Percentiles rank a stretch among this genome's conserved stretches.
Conservation (phyloP, 2,888 invertebrate species). For the Ectemnius lituratus region DNA sequence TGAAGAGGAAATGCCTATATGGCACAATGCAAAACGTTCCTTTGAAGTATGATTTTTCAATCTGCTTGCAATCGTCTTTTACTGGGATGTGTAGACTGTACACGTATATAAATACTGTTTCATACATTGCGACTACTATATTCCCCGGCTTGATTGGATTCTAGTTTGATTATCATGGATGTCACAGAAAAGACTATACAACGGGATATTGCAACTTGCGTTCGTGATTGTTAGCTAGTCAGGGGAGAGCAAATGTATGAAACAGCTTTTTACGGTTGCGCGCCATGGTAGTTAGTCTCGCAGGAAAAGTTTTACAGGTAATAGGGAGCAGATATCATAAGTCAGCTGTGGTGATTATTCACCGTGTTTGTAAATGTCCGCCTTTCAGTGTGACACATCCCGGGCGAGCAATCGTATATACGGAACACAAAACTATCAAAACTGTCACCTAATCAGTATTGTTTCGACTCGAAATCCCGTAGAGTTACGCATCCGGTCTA, state of each 20-base stretch:
- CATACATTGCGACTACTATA: constrained; percentile 24
- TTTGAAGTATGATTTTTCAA: constrained; percentile 36
- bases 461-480: constrained; percentile 48
- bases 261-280: no score
- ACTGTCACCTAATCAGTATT: constrained; percentile 56
- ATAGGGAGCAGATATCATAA: constrained; percentile 40
- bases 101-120: constrained; percentile 31
- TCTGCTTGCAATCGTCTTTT: constrained; percentile 30
- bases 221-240: not conserved
- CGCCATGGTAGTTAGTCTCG: no score
- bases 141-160: constrained; percentile 1
- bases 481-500: constrained; percentile 51
- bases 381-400: constrained; percentile 28
- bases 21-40: constrained; percentile 32
- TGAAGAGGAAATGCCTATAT: not conserved
- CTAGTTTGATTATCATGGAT: not conserved
- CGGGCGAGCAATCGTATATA: constrained; percentile 42
- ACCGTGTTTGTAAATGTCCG: constrained; percentile 30
- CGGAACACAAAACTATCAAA: constrained; percentile 31
- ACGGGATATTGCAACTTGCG: not conserved
- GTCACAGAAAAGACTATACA: not conserved
- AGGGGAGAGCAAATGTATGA: no score
- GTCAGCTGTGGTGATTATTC: constrained; percentile 44
- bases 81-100: constrained; percentile 16
- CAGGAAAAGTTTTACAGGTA: constrained; percentile 36